Evolutionary conservation across 2,797 vertebrate species (phyloP).

Genomic region (Hozukius guyotensis): DNA sequence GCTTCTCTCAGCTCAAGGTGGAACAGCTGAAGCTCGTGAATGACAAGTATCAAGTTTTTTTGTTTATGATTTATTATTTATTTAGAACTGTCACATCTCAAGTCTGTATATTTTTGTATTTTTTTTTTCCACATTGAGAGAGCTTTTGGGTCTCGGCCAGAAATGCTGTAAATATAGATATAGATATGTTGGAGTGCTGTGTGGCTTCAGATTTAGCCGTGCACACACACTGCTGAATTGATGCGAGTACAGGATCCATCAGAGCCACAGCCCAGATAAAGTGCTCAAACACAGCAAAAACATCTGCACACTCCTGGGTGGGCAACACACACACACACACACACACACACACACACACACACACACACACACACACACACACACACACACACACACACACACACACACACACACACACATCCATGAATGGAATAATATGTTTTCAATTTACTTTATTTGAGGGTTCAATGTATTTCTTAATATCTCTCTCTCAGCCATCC

Average conservation of each 20-base stretch:
- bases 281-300: slow-evolving; percentile 54
- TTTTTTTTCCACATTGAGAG: slow-evolving; percentile 47
- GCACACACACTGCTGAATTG: slow-evolving; percentile 50
- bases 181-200: slow-evolving; percentile 47
- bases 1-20: slow-evolving; percentile 47
- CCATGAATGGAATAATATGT: slow-evolving; percentile 80
- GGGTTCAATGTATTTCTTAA: slow-evolving; percentile 85
- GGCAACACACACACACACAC: slow-evolving; percentile 29
- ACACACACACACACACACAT: slow-evolving; percentile 53
- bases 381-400: slow-evolving; percentile 26
- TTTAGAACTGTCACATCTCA: slow-evolving; percentile 65
- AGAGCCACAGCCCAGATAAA: slow-evolving; percentile 61
- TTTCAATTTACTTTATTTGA: slow-evolving; percentile 81
- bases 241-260: slow-evolving; percentile 53
- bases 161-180: slow-evolving; percentile 76
- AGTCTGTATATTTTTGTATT: slow-evolving; percentile 73
- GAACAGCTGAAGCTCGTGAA: slow-evolving; percentile 56
- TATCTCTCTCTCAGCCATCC: slow-evolving; percentile 84
- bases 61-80: slow-evolving; percentile 65
- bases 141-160: slow-evolving; percentile 63
- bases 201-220: slow-evolving; percentile 58
- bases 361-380: slow-evolving; percentile 42
- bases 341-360: slow-evolving; percentile 10
- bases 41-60: slow-evolving; percentile 46
- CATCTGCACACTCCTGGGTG: slow-evolving; percentile 40